Conservation (phyloP, 2,797 vertebrate genomes). For the Synanceia verrucosa region DNA sequence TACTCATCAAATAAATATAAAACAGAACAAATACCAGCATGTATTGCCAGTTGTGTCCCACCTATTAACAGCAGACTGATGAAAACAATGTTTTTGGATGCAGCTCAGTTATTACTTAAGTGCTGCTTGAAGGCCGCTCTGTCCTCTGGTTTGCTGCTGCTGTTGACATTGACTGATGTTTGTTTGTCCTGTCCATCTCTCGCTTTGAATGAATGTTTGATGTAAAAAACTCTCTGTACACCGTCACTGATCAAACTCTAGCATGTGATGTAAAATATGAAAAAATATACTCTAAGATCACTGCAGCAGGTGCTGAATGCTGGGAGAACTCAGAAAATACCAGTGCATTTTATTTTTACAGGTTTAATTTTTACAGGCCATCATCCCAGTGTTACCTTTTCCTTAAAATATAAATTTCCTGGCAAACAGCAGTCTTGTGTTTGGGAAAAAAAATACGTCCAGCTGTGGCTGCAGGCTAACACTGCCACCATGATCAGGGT, state of each 20-base stretch:
- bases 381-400: background rate
- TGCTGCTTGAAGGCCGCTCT: conserved; percentile 24
- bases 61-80: too few relatives aligned
- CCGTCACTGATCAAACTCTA: background rate
- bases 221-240: background rate
- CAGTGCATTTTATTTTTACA: background rate
- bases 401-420: background rate
- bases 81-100: conserved; percentile 18
- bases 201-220: conserved; percentile 12
- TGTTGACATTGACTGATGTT: conserved; percentile 16
- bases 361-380: background rate
- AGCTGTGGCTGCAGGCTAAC: too few relatives aligned
- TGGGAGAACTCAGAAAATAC: background rate
- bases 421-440: background rate
- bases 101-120: background rate
- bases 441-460: background rate
- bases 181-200: conserved; percentile 5
- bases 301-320: background rate
- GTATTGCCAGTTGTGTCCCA: background rate
- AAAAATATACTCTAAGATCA: background rate
- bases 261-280: background rate
- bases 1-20: background rate
- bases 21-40: background rate
- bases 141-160: background rate
- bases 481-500: too few relatives aligned